phyloP scores from a whole-genome alignment of 2,113 vertebrate species.

The Chrysochloris asiatica region DNA sequence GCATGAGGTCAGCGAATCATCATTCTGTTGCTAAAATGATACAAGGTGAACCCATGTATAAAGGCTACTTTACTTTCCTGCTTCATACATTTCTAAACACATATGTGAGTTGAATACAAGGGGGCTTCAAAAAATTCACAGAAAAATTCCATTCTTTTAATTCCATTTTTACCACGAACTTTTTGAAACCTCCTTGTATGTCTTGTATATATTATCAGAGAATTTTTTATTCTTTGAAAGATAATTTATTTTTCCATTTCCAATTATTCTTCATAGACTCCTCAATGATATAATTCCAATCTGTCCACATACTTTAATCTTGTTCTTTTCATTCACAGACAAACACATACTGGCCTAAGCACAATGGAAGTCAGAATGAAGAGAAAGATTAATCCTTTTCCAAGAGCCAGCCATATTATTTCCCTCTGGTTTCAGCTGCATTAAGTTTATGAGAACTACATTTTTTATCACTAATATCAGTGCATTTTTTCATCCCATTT shows the following conservation, averaged over 20 bases:
- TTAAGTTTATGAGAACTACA: not conserved
- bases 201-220: no score
- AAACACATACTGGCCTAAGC: not conserved
- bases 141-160: no score
- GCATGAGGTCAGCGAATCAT: not conserved
- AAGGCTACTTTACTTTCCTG: not conserved
- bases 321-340: not conserved
- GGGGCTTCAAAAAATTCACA: no score
- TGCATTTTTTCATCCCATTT: not conserved
- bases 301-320: not conserved
- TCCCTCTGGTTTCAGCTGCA: not conserved
- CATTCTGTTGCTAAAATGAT: not conserved
- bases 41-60: not conserved
- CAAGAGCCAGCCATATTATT: not conserved
- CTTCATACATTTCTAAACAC: not conserved
- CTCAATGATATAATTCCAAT: not conserved
- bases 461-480: not conserved
- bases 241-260: not conserved
- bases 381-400: not conserved
- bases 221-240: not conserved
- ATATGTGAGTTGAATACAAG: not conserved
- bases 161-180: no score
- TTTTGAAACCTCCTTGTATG: no score
- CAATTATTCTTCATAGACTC: not conserved
- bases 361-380: not conserved